These are phyloP conservation scores for Volucella inanis DNA, from an alignment of 2,888 invertebrate species.

Conservation along the genomic window DNA sequence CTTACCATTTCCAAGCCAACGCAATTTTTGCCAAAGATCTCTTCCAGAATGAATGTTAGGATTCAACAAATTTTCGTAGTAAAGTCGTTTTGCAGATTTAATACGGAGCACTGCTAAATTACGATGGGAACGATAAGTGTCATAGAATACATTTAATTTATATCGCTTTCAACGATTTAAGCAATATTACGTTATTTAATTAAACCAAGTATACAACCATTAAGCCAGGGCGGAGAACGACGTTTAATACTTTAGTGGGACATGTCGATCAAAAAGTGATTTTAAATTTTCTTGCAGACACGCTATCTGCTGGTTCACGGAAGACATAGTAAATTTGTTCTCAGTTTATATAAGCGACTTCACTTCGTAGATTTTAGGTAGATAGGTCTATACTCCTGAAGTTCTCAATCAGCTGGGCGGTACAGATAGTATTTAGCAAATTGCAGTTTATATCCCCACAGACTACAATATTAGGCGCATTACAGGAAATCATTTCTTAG, in stretches of 20 bases:
- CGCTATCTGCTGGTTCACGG: not conserved
- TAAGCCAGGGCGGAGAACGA: not conserved
- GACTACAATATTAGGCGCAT: too few species aligned
- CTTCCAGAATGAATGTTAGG: not conserved
- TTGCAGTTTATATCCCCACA: too few species aligned
- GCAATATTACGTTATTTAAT: not conserved
- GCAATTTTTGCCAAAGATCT: not conserved
- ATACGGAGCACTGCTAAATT: not conserved
- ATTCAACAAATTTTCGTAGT: constrained; percentile 1
- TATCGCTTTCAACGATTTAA: not conserved
- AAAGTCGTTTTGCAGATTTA: constrained; percentile 7
- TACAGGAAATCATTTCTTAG: too few species aligned
- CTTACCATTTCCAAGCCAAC: not conserved
- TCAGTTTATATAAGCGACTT: not conserved
- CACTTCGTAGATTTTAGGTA: not conserved
- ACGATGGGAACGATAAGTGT: not conserved
- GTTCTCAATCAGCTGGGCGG: too few species aligned
- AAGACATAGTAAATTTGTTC: not conserved
- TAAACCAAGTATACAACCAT: not conserved
- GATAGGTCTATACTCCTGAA: not conserved
- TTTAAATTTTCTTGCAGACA: too few species aligned
- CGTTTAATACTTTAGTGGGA: not conserved
- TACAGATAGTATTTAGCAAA: too few species aligned
- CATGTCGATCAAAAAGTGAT: not conserved
- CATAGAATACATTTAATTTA: too few species aligned